phyloP scores from a whole-genome alignment of 2,113 vertebrate genomes.

The Oreamnos americanus region DNA sequence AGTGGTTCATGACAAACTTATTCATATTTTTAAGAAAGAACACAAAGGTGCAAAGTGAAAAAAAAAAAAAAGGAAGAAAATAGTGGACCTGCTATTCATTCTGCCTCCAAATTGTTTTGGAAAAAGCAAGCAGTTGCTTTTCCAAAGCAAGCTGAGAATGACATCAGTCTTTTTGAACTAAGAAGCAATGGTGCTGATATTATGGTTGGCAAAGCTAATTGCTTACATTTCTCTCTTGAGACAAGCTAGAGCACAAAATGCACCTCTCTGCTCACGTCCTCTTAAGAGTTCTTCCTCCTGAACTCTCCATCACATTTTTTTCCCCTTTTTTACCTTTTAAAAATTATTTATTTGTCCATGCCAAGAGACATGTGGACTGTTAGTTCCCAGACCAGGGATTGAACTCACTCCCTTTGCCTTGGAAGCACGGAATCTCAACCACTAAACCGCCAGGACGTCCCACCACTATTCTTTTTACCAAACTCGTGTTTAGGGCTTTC shows the following conservation, averaged over 20 bases:
- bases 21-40: background rate
- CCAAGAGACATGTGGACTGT: background rate
- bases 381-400: background rate
- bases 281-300: background rate
- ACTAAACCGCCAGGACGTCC: background rate
- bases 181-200: background rate
- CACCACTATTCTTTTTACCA: background rate
- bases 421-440: background rate
- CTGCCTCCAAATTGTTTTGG: background rate
- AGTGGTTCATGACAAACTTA: background rate
- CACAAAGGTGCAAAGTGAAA: background rate
- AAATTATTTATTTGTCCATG: background rate
- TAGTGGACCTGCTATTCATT: background rate
- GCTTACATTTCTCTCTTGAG: background rate
- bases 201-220: background rate
- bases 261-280: background rate
- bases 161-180: too few species aligned
- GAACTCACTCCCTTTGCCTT: background rate
- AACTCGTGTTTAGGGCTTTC: background rate
- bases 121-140: background rate
- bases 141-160: background rate
- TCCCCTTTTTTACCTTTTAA: background rate
- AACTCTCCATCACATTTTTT: background rate
- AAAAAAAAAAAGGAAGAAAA: background rate
- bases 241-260: fast-evolving